phyloP scores from a whole-genome alignment of 2,113 vertebrate genomes.

The Mirza zaza region DNA sequence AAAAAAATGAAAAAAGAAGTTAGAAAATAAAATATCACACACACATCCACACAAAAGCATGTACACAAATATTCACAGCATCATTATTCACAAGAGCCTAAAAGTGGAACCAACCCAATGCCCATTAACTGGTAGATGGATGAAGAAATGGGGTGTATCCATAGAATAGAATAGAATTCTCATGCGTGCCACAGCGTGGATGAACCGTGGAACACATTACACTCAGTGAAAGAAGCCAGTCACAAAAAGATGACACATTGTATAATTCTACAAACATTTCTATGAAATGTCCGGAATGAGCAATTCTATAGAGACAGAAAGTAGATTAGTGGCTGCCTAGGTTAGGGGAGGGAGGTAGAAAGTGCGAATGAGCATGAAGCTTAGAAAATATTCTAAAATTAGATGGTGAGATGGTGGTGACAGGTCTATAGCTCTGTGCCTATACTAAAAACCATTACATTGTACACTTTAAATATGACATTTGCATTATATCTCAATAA shows the following conservation, averaged over 20 bases:
- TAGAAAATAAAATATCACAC: too few species aligned
- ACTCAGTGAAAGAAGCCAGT: neutral
- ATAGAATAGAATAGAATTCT: neutral
- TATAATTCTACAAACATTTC: neutral
- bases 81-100: neutral
- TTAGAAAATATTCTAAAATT: neutral
- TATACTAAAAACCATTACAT: neutral
- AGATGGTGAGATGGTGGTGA: neutral
- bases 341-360: neutral
- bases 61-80: neutral
- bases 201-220: neutral
- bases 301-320: neutral
- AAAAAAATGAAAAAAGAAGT: too few species aligned
- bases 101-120: neutral
- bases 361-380: neutral
- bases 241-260: neutral
- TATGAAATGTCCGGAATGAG: neutral
- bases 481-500: neutral
- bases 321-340: neutral
- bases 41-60: too few species aligned
- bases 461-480: neutral
- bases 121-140: neutral
- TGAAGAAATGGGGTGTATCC: neutral
- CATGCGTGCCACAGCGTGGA: neutral
- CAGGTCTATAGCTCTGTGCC: neutral